These are phyloP conservation scores for Liparis tanakae DNA, from an alignment of 2,797 vertebrate species.

Conservation along the genomic window DNA sequence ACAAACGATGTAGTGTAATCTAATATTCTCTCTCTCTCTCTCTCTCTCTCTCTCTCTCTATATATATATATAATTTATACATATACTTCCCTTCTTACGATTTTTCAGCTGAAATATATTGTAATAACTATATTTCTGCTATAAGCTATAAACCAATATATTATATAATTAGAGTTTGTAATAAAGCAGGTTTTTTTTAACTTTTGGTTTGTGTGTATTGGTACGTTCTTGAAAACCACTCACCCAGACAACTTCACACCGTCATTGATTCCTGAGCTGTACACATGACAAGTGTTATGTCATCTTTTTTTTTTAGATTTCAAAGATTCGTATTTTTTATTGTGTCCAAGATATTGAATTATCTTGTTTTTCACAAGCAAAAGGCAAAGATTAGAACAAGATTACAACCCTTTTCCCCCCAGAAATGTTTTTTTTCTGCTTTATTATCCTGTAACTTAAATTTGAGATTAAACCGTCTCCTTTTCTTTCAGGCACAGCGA, in stretches of 20 bases:
- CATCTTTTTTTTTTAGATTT: not conserved
- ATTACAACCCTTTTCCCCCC: no score
- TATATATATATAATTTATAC: no score
- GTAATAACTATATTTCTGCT: not conserved
- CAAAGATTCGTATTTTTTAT: not conserved
- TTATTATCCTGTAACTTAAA: not conserved
- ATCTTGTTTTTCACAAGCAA: not conserved
- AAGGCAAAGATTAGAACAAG: not conserved
- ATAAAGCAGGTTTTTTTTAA: not conserved
- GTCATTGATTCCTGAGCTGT: not conserved
- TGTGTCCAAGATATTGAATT: not conserved
- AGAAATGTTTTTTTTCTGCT: not conserved
- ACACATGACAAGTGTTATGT: not conserved
- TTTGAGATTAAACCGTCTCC: not conserved
- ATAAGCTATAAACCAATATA: not conserved
- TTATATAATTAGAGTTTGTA: not conserved
- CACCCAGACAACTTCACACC: not conserved
- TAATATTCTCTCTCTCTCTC: not conserved
- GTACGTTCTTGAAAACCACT: not conserved
- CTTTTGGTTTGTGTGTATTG: not conserved
- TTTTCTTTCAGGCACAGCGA: conserved; percentile 80
- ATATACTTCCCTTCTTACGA: not conserved
- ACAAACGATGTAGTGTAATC: not conserved
- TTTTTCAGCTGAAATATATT: not conserved
- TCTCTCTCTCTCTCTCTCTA: no score